Base-by-base conservation (phyloP, 2,888 invertebrate genomes). In the Pyrocoelia pectoralis region DNA sequence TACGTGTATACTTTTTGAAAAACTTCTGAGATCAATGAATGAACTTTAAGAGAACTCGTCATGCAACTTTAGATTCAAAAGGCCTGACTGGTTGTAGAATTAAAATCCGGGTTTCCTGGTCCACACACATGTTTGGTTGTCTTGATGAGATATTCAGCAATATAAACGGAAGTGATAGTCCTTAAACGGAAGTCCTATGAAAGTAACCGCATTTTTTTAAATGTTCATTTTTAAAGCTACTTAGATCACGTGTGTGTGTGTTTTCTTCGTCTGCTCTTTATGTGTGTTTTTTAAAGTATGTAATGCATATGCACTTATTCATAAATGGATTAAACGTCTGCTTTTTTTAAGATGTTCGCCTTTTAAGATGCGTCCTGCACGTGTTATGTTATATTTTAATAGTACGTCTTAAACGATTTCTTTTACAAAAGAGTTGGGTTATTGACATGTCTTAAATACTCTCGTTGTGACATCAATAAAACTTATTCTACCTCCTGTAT, bases 81-180 rank as follows among this genome's bases (percentile, higher is more conserved):
- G 46, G 46, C 17, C 13, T 13, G 12, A 6, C 13, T 17, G 17
- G 46, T 10, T 15, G 15, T 9, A 46, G 46, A 46, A 46, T 17
- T 17, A 18, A 46, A 46, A 46, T 46, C 46, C 46, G 46, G 46
- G 46, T 46, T 46, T 18, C 46, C 17, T 46, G 46, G 46, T 46
- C 46, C 46, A 18, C 46, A 46, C 46, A 46, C 17, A 17, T 43
- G 13, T n/a, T 38, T 38, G 13, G 48, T 8, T 48, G 18, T 48
- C 48, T 48, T 28, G 50, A 50, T 50, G 50, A 28, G 50, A 50
- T 50, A 50, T 50, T 50, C 50, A 50, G 50, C 50, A 18, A 13
- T 29, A n/a, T n/a, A 50, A 50, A 13, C 50, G 50, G 50, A 50
- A 50, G 50, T 50, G 50, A 29, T 29, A 50, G 50, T 50, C 9